Percentiles rank a stretch among this genome's conserved stretches.
Evolutionary conservation across 2,113 vertebrate genomes (phyloP).

Genomic region (human (Homo sapiens)): DNA sequence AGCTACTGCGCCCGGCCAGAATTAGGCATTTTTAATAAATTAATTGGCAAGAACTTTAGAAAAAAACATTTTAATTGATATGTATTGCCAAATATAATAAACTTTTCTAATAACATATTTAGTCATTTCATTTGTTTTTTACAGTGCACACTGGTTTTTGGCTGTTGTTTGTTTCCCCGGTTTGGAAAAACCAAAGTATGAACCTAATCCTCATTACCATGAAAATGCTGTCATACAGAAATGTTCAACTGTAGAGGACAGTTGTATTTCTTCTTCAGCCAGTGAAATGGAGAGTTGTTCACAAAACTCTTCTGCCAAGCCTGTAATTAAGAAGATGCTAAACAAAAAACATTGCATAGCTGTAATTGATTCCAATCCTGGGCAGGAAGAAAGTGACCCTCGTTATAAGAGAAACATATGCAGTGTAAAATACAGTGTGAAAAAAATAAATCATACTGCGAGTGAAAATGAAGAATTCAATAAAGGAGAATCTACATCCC

Average conservation of each 20-base stretch:
- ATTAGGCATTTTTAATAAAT: constrained; percentile 23
- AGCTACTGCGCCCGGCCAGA: not conserved
- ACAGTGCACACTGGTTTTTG: constrained; percentile 98
- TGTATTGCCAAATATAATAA: constrained; percentile 42
- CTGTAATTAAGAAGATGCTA: constrained; percentile 82
- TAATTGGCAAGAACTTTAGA: constrained; percentile 48
- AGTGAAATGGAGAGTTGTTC: constrained; percentile 82
- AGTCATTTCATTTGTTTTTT: constrained; percentile 78
- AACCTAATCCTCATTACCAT: constrained; percentile 90
- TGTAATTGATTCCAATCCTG: constrained; percentile 80
- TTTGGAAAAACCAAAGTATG: constrained; percentile 87
- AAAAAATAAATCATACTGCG: constrained; percentile 83
- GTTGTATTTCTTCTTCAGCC: constrained; percentile 81
- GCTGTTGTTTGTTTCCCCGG: constrained; percentile 99
- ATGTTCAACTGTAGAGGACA: constrained; percentile 81
- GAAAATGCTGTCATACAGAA: constrained; percentile 80
- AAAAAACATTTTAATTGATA: constrained; percentile 36
- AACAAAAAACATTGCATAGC: constrained; percentile 83
- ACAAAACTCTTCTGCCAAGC: constrained; percentile 82
- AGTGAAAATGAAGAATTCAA: constrained; percentile 82
- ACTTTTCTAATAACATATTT: constrained; percentile 37
- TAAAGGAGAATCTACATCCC: constrained; percentile 82
- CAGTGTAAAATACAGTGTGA: constrained; percentile 81
- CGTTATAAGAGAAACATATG: constrained; percentile 80
- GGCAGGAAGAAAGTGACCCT: constrained; percentile 82